Percentiles rank a stretch among this genome's conserved stretches.
phyloP scores from a whole-genome alignment of 2,797 vertebrate species.

The Esox lucius region DNA sequence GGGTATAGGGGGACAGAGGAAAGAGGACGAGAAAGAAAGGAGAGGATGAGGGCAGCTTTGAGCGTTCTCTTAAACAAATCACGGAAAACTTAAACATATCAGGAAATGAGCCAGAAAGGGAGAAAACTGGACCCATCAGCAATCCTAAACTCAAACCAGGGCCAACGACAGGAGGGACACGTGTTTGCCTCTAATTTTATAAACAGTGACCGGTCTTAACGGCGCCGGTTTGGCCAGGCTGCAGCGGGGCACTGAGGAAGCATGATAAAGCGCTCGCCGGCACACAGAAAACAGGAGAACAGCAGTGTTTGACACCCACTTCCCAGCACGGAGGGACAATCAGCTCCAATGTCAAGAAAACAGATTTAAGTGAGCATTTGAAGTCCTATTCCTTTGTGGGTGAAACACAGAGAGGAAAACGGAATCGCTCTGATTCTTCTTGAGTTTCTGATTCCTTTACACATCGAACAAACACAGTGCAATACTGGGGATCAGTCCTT shows the following conservation, averaged over 20 bases:
- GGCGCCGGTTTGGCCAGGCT: no score
- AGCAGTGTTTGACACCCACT: slow-evolving; percentile 30
- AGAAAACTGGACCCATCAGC: background rate
- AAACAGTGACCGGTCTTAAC: no score
- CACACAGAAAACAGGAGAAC: slow-evolving; percentile 34
- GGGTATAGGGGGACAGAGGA: background rate
- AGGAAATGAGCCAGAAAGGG: slow-evolving; percentile 59
- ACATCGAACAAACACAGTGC: background rate
- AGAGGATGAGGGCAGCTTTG: slow-evolving; percentile 36
- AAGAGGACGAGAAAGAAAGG: background rate
- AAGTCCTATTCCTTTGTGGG: slow-evolving; percentile 54
- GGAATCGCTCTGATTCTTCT: slow-evolving; percentile 22
- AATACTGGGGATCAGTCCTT: background rate
- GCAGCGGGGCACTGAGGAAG: no score
- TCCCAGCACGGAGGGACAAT: slow-evolving; percentile 26
- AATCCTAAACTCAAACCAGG: background rate
- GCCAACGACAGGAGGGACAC: background rate
- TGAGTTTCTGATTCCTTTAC: background rate
- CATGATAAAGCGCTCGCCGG: slow-evolving; percentile 34
- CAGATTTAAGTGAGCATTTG: slow-evolving; percentile 24
- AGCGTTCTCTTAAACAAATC: slow-evolving; percentile 58
- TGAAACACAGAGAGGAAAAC: slow-evolving; percentile 45
- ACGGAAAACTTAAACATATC: no score
- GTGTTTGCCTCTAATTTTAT: no score
- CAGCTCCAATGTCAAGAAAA: slow-evolving; percentile 60